phyloP scores from a whole-genome alignment of 2,888 invertebrate genomes.

The Macrosiphum euphorbiae region DNA sequence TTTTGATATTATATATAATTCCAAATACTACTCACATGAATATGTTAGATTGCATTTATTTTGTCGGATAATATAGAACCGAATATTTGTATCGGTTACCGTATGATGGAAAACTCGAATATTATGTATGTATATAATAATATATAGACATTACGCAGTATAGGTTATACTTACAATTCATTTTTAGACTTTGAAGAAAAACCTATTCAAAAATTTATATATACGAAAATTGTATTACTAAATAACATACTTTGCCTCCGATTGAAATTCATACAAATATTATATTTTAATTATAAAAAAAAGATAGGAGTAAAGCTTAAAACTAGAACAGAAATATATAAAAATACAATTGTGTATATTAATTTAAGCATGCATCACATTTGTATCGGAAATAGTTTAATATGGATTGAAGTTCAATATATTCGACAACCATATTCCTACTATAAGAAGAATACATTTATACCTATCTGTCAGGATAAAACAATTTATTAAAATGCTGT shows the following conservation, averaged over 20 bases:
- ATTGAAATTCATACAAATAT: neutral
- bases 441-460: neutral
- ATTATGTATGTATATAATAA: too few relatives aligned
- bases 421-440: neutral
- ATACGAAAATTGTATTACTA: neutral
- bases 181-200: neutral
- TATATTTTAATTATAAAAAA: neutral
- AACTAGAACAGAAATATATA: neutral
- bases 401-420: neutral
- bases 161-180: neutral
- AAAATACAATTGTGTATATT: neutral
- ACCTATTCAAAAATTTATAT: neutral
- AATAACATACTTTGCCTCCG: neutral
- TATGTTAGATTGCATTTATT: neutral
- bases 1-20: too few relatives aligned
- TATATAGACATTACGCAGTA: neutral
- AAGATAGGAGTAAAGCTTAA: neutral
- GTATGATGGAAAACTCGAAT: too few relatives aligned
- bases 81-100: neutral
- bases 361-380: neutral
- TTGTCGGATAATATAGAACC: neutral
- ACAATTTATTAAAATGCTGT: neutral
- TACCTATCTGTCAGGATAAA: neutral
- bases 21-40: neutral
- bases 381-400: neutral